These are phyloP conservation scores for Sparidentex hasta DNA, from an alignment of 2,797 vertebrate species.

Conservation along the genomic window DNA sequence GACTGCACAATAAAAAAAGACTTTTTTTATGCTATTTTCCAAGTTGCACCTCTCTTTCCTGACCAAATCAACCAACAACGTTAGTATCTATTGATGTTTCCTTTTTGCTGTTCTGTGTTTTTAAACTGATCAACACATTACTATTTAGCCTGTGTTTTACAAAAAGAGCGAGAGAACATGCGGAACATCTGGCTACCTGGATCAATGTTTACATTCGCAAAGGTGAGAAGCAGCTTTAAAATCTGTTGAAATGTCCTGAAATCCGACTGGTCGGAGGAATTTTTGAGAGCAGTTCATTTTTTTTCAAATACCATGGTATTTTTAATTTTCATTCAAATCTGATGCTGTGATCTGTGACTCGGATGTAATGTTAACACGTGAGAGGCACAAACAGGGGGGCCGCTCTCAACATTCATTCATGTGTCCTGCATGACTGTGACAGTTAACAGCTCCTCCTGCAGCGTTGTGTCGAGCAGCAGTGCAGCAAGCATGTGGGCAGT, in stretches of 20 bases:
- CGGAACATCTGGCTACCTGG: too few relatives aligned
- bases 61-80: too few relatives aligned
- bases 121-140: too few relatives aligned
- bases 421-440: not conserved
- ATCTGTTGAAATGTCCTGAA: not conserved
- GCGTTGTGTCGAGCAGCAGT: not conserved
- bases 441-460: not conserved
- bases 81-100: too few relatives aligned
- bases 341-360: not conserved
- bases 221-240: not conserved
- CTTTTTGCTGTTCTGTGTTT: too few relatives aligned
- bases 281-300: not conserved
- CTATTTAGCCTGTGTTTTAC: too few relatives aligned
- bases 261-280: too few relatives aligned
- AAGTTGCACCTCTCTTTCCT: too few relatives aligned
- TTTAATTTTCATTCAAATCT: not conserved
- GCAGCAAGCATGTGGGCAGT: not conserved
- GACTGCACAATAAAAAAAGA: too few relatives aligned
- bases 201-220: too few relatives aligned
- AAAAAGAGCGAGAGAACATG: too few relatives aligned
- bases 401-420: not conserved
- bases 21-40: too few relatives aligned
- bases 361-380: not conserved
- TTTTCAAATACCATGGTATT: not conserved
- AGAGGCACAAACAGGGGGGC: not conserved